These are phyloP conservation scores for Hanleya hanleyi DNA, from an alignment of 2,888 invertebrate species.

Conservation along the genomic window DNA sequence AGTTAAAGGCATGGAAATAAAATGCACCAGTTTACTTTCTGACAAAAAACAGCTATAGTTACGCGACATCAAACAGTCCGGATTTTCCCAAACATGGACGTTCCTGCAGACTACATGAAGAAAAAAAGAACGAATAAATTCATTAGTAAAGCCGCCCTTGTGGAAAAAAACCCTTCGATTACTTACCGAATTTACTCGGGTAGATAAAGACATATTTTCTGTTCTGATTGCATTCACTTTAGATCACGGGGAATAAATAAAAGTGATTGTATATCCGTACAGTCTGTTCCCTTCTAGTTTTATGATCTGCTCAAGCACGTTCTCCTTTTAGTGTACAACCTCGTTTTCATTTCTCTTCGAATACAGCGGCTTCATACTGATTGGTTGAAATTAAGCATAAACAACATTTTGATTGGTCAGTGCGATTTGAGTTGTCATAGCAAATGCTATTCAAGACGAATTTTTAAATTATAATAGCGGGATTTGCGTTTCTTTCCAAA, in stretches of 20 bases:
- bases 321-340: background rate
- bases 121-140: too few species aligned
- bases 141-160: too few species aligned
- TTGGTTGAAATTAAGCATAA: background rate
- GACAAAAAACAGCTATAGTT: too few species aligned
- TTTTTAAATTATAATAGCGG: background rate
- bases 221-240: background rate
- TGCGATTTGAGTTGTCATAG: background rate
- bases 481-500: too few species aligned
- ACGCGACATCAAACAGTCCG: too few species aligned
- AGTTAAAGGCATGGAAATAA: too few species aligned
- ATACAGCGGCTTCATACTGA: background rate
- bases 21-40: too few species aligned
- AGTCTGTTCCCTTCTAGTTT: background rate
- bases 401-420: background rate
- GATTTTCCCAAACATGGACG: too few species aligned
- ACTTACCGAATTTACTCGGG: background rate
- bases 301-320: background rate
- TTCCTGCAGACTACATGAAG: too few species aligned
- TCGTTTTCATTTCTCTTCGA: constrained; percentile 9
- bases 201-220: background rate
- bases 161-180: too few species aligned
- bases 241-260: background rate
- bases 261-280: too few species aligned
- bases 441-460: background rate